Conservation (phyloP, 92 coral and sea anemone species). For the Diadumene lineata region DNA sequence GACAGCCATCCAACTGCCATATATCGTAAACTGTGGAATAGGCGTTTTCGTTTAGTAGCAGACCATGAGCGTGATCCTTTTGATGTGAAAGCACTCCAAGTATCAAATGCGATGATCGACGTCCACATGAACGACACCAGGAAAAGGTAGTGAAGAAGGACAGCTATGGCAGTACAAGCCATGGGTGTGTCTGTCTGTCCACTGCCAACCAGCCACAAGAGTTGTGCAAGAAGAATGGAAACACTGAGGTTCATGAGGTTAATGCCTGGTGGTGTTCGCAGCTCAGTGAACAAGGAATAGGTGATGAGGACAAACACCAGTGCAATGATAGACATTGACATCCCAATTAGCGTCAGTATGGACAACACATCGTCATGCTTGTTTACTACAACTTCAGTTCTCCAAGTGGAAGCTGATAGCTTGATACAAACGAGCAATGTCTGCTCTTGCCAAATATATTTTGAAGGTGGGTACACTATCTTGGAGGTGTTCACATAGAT, state of each 20-base stretch:
- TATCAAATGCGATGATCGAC: slow-evolving; percentile 63
- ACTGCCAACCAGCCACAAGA: slow-evolving; percentile 48
- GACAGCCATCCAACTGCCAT: slow-evolving; percentile 59
- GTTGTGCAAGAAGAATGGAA: slow-evolving; percentile 35
- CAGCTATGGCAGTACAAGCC: slow-evolving; percentile 48
- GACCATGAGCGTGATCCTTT: slow-evolving; percentile 22
- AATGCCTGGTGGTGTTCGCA: slow-evolving; percentile 68
- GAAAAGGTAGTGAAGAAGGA: slow-evolving; percentile 47
- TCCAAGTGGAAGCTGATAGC: too few relatives aligned
- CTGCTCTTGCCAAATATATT: neutral
- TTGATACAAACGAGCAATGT: neutral
- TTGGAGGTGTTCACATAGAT: slow-evolving; percentile 1
- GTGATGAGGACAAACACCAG: slow-evolving; percentile 46
- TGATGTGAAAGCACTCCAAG: slow-evolving; percentile 59
- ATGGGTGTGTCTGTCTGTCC: slow-evolving; percentile 28
- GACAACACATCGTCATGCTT: neutral
- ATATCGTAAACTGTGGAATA: slow-evolving; percentile 11
- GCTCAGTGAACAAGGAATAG: slow-evolving; percentile 56
- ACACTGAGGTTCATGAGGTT: slow-evolving; percentile 51
- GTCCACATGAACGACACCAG: slow-evolving; percentile 64
- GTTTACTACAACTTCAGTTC: neutral
- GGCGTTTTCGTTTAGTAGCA: slow-evolving; percentile 13
- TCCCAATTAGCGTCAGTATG: slow-evolving; percentile 11
- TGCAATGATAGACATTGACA: slow-evolving; percentile 30
- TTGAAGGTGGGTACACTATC: neutral